Conservation (phyloP, 2,113 vertebrate species). For the Gasterosteus nipponicus region DNA sequence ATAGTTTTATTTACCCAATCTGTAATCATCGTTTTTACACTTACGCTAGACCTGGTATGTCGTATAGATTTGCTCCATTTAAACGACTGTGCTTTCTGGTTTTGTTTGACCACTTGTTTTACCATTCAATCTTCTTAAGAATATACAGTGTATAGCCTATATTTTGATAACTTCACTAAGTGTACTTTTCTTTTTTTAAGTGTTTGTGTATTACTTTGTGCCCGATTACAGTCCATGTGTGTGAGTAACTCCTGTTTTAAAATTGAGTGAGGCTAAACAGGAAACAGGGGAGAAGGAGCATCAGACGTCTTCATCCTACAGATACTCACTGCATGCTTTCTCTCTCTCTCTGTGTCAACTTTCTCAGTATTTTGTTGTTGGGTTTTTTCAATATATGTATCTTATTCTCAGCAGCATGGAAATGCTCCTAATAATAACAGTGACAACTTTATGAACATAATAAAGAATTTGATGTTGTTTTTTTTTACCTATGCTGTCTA, state of each 20-base stretch:
- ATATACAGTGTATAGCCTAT: conserved; percentile 66
- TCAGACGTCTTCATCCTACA: conserved; percentile 50
- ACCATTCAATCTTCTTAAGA: conserved; percentile 46
- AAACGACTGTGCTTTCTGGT: not conserved
- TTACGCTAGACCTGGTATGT: not conserved
- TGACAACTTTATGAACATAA: conserved; percentile 72
- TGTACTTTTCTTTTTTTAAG: conserved; percentile 70
- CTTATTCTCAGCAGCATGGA: conserved; percentile 76
- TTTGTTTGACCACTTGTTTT: conserved; percentile 37
- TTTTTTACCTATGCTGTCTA: conserved; percentile 56
- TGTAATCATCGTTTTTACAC: not conserved
- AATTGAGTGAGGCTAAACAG: conserved; percentile 27
- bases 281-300: conserved; percentile 50
- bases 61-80: not conserved
- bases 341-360: conserved; percentile 38
- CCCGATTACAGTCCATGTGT: conserved; percentile 33
- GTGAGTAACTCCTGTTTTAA: conserved; percentile 54
- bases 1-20: not conserved
- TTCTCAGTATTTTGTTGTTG: conserved; percentile 59
- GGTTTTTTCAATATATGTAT: conserved; percentile 67
- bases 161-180: conserved; percentile 81
- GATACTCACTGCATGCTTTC: conserved; percentile 76
- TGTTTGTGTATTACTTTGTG: conserved; percentile 42
- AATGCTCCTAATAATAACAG: conserved; percentile 72
- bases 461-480: conserved; percentile 82